Conservation (phyloP, 2,888 invertebrate genomes). For the Isotomurus palustris region DNA sequence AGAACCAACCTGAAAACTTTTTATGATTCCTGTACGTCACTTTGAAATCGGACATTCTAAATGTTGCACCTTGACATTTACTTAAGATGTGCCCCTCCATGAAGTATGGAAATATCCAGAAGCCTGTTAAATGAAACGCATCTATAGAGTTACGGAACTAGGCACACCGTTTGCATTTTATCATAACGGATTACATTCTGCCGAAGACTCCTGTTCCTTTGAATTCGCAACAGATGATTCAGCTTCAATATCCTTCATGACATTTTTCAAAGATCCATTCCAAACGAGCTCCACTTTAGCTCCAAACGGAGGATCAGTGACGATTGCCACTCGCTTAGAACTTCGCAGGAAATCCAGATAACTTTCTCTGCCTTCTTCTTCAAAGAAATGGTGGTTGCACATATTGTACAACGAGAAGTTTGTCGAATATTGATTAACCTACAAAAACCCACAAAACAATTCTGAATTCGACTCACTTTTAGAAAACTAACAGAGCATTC, state of each 20-base stretch:
- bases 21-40: constrained; percentile 30
- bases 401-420: constrained; percentile 20
- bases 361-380: background rate
- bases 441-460: too few relatives aligned
- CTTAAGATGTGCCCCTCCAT: constrained; percentile 33
- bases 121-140: constrained; percentile 15
- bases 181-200: background rate
- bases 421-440: background rate
- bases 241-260: constrained; percentile 14
- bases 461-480: too few relatives aligned
- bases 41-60: constrained; percentile 30
- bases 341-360: constrained; percentile 12
- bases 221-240: too few relatives aligned
- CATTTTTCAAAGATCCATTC: constrained; percentile 19
- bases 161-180: background rate
- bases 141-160: too few relatives aligned
- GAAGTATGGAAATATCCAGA: constrained; percentile 36
- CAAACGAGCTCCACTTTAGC: constrained; percentile 25
- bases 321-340: constrained; percentile 12
- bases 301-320: constrained; percentile 28
- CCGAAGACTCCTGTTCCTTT: background rate
- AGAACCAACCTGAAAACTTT: constrained; percentile 20
- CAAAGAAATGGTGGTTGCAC: constrained; percentile 30
- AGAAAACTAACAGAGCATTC: too few relatives aligned
- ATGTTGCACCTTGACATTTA: constrained; percentile 9